These are phyloP conservation scores for Stenchaetothrips biformis DNA, from an alignment of 2,888 invertebrate species.

Conservation along the genomic window DNA sequence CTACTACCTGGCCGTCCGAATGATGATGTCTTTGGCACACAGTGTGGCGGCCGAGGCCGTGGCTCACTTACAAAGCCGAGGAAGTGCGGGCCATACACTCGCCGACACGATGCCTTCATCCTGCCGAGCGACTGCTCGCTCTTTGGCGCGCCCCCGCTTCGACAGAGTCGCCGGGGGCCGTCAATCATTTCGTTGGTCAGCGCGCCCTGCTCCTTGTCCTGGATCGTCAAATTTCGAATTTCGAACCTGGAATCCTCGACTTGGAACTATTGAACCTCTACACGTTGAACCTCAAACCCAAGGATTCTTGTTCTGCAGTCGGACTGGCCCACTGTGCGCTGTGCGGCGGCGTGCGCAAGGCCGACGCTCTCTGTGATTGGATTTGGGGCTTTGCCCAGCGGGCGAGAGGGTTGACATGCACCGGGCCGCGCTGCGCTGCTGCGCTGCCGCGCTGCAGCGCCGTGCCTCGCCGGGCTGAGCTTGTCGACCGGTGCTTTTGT, in stretches of 20 bases:
- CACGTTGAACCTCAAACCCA: too few relatives aligned
- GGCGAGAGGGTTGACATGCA: not conserved
- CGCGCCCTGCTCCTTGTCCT: too few relatives aligned
- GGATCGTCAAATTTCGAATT: too few relatives aligned
- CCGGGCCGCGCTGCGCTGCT: not conserved
- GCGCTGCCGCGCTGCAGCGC: not conserved
- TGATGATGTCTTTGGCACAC: not conserved
- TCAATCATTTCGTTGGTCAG: not conserved
- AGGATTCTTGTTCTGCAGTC: too few relatives aligned
- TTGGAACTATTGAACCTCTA: too few relatives aligned
- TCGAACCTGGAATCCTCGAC: too few relatives aligned
- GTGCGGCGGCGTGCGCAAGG: not conserved
- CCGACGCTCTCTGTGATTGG: not conserved
- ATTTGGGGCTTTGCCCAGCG: not conserved
- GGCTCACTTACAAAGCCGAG: not conserved
- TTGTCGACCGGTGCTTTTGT: conserved; percentile 1
- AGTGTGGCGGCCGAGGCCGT: not conserved
- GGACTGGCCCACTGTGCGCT: too few relatives aligned
- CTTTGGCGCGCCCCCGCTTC: not conserved
- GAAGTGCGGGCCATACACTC: conserved; percentile 18
- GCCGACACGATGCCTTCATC: not conserved
- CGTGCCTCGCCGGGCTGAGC: not conserved
- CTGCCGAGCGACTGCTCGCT: not conserved
- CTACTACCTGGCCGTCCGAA: not conserved
- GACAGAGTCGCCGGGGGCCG: not conserved